Conservation (phyloP, 2,888 invertebrate species). For the Sphaeridia pumilis region DNA sequence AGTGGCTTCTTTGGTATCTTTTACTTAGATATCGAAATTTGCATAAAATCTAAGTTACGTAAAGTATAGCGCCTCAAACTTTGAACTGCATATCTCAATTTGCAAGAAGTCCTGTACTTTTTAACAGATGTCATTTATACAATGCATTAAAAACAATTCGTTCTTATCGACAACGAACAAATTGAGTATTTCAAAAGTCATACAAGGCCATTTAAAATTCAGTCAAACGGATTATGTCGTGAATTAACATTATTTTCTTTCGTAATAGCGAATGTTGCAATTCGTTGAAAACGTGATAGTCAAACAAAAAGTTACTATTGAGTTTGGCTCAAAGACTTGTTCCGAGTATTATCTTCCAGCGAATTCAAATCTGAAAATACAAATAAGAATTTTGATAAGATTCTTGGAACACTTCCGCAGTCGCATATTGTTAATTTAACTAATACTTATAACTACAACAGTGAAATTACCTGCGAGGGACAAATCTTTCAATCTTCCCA, state of each 20-base stretch:
- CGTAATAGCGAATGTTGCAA: conserved; percentile 6
- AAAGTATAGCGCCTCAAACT: neutral
- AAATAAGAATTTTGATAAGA: neutral
- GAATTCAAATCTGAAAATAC: neutral
- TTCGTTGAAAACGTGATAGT: conserved; percentile 16
- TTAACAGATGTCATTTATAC: conserved; percentile 17
- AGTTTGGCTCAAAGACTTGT: conserved; percentile 5
- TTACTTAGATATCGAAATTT: neutral
- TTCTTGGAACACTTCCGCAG: neutral
- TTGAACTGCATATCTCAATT: conserved; percentile 17
- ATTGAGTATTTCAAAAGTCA: too few species aligned
- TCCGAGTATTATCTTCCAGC: neutral
- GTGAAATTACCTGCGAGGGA: neutral
- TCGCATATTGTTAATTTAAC: neutral
- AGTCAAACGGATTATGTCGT: too few species aligned
- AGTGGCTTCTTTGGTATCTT: too few species aligned
- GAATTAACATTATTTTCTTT: too few species aligned
- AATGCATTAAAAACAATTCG: too few species aligned
- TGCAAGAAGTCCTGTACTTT: conserved; percentile 20
- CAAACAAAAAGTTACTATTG: neutral
- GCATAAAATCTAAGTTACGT: neutral
- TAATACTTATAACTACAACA: too few species aligned
- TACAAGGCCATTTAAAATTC: too few species aligned
- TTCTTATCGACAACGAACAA: too few species aligned
- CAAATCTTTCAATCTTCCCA: neutral